Evolutionary conservation across 2,797 vertebrate species (phyloP), one percentile per base, ranked within the genome.

Genomic region (Miichthys miiuy): DNA sequence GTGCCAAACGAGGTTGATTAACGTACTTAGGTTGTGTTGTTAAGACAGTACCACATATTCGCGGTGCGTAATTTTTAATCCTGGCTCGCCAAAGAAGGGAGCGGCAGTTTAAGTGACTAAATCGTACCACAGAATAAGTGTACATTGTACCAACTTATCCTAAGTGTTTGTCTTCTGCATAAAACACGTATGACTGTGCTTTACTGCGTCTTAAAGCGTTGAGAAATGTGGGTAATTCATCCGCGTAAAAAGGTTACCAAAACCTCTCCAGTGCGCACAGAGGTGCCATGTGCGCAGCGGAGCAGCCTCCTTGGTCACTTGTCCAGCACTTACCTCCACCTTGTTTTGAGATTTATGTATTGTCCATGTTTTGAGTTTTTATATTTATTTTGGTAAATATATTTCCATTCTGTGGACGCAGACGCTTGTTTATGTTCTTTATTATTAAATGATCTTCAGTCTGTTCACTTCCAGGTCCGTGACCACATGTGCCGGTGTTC

Each of bases 201-300:
- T 72, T 41, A 8, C 1, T 44, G 48, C 70, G 42, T 61, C 27
- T 25, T 2, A 10, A 66, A 65, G 17, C 41, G 41, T 23, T 21
- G 6, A 21, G n/a, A 80, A 90, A 80, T 55, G 51, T 3, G 4
- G 6, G 25, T 27, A 75, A 79, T 65, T 60, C 68, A 42, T 61
- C 91, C 89, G 95, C 95, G 95, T 95, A 96, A 96, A 94, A 82
- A 56, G 72, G 83, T 80, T 42, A 11, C 84, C 85, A 70, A 79
- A 77, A 84, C 48, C 87, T 95, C 86, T 92, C 95, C 94, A 92
- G 84, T 68, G 91, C 94, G 93, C 95, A 86, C 88, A 16, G 60
- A 68, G 30, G 55, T 61, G 75, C 73, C 9, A 6, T 23, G 81
- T 85, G 93, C 91, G 92, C 88, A 90, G 80, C 38, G 55, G 61